These are phyloP conservation scores for Drosophila kambysellisi DNA, from an alignment of 2,888 invertebrate species.

Conservation along the genomic window DNA sequence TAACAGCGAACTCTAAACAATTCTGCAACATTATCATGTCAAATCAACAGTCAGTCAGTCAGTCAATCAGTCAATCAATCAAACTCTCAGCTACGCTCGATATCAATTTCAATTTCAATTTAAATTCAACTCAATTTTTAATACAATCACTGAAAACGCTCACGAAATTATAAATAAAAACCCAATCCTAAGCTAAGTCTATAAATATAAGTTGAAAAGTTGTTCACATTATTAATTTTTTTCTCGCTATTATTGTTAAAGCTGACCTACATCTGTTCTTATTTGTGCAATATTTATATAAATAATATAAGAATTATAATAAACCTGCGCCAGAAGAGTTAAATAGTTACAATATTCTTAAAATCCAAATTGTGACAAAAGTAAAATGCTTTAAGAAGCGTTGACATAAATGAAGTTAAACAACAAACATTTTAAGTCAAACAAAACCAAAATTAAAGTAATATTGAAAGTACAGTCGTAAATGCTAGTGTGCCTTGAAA, in stretches of 20 bases:
- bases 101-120: constrained; percentile 15
- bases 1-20: constrained; percentile 54
- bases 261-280: constrained; percentile 71
- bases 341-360: constrained; percentile 36
- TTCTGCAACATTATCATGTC: constrained; percentile 73
- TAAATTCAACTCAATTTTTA: constrained; percentile 37
- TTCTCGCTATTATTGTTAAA: constrained; percentile 72
- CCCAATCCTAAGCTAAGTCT: constrained; percentile 68
- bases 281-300: constrained; percentile 80
- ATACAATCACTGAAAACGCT: constrained; percentile 80
- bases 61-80: constrained; percentile 49
- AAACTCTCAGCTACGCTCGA: constrained; percentile 40
- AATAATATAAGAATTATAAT: constrained; percentile 60
- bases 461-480: constrained; percentile 75
- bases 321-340: constrained; percentile 50
- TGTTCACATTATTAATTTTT: constrained; percentile 63
- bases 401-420: constrained; percentile 21
- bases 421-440: constrained; percentile 41
- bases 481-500: constrained; percentile 84
- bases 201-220: constrained; percentile 66
- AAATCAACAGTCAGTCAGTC: constrained; percentile 60
- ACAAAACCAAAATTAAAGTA: constrained; percentile 51
- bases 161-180: constrained; percentile 45
- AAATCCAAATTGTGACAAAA: constrained; percentile 61
- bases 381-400: constrained; percentile 37